Conservation (phyloP, 64 coral and sea anemone genomes). For the Pocillopora damicornis region DNA sequence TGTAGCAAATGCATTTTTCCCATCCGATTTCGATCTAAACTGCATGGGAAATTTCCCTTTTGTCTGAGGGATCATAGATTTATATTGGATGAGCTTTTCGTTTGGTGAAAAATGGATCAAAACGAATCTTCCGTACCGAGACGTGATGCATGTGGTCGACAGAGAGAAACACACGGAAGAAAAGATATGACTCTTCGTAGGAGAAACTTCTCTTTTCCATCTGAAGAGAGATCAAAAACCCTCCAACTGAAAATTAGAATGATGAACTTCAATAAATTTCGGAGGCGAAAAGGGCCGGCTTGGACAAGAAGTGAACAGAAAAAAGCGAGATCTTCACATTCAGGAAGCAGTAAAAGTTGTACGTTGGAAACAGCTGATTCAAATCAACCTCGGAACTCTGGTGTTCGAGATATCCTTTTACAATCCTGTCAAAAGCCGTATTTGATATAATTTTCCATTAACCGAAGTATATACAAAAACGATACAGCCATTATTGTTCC, state of each 20-base stretch:
- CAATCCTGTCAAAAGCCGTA: too few relatives aligned
- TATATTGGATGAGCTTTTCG: background rate
- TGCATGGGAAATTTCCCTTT: too few relatives aligned
- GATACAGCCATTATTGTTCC: background rate
- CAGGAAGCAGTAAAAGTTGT: background rate
- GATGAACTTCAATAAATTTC: background rate
- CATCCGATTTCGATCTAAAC: too few relatives aligned
- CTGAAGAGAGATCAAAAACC: background rate
- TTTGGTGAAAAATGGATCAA: background rate
- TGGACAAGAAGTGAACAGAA: background rate
- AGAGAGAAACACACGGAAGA: background rate
- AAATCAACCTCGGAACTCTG: background rate
- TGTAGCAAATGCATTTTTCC: too few relatives aligned
- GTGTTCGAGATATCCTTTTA: conserved; percentile 36
- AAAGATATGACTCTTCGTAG: too few relatives aligned
- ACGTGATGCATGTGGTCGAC: background rate
- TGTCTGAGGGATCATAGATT: background rate
- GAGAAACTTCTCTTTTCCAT: background rate
- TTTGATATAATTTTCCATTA: too few relatives aligned
- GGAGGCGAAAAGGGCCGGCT: background rate
- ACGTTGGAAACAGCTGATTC: background rate
- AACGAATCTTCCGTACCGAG: background rate
- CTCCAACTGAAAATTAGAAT: conserved; percentile 3
- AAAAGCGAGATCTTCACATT: background rate
- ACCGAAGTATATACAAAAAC: too few relatives aligned